Evolutionary conservation across 2,888 invertebrate species (phyloP), one percentile per base, ranked within the genome.

Genomic region (Pristionchus exspectatus): DNA sequence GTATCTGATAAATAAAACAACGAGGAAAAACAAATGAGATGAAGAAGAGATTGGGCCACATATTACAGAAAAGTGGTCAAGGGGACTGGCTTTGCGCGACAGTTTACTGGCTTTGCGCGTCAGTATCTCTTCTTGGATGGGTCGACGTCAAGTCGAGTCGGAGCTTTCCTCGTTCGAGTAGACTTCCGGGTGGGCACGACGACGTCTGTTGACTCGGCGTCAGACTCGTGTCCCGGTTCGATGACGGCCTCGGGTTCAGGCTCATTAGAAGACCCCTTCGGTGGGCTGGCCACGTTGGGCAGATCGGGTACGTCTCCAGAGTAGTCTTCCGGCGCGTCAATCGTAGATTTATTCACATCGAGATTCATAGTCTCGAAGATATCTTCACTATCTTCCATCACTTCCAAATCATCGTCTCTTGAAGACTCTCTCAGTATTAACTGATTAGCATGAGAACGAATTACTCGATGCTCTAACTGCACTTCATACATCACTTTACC

Each of bases 401-500:
- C 72, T 33, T 33, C 72, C 16, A 14, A 14, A 24, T 72, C 72
- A 18, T 24, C 66, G 10, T 66, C 66, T 66, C n/a, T 66, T 10
- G 24, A 24, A 10, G 66, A 66, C 27, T 66, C 66, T 27, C 24
- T 74, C 74, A 38, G 21, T 74, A 27, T 30, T 21, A 74, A 38
- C 12, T 74, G 74, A 74, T 74, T 74, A 1, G 38, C 18, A 27
- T 74, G 74, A 27, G 38, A 24, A 27, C 38, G 38, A 24, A n/a
- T 50, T 7, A 12, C 30, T 24, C 50, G 44, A n/a, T 50, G 12
- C 50, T 50, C 81, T 7, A 81, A 18, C 24, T 81, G 50, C n/a
- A 81, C 81, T n/a, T 81, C 44, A 50, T 81, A 81, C 50, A 81
- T 50, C 21, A 81, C 81, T 12, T 81, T 81, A 3, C 81, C 81